A percentile compares a stretch with the other conserved stretches of the same genome.
Conservation (phyloP, 2,113 vertebrate species). For the Axis porcinus region DNA sequence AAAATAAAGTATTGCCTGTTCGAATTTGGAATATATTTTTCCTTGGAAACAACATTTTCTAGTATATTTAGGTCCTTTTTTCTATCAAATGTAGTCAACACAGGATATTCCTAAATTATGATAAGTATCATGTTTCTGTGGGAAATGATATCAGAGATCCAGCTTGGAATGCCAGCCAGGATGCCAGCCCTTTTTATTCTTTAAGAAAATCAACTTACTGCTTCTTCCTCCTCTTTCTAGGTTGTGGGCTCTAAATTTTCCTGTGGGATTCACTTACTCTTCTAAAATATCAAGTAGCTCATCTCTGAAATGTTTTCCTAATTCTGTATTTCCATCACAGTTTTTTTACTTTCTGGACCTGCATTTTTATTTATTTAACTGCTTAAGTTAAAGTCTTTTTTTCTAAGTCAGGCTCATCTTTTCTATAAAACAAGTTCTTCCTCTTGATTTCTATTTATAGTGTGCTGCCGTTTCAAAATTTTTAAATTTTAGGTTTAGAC, state of each 20-base stretch:
- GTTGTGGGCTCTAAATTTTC: background rate
- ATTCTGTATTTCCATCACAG: background rate
- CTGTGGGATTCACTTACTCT: background rate
- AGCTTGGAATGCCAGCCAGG: background rate
- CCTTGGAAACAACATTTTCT: constrained; percentile 15
- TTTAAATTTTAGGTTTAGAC: background rate
- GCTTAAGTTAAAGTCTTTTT: background rate
- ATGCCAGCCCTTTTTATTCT: background rate
- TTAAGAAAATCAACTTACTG: background rate
- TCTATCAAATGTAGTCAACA: background rate
- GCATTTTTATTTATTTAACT: background rate
- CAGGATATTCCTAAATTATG: background rate
- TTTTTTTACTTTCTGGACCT: background rate
- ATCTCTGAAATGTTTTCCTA: background rate
- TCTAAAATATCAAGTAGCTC: background rate
- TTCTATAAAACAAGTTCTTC: background rate
- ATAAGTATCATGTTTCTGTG: background rate
- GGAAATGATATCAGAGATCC: background rate
- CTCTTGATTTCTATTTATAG: background rate
- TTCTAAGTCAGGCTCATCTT: background rate
- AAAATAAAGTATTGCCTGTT: background rate
- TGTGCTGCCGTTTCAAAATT: background rate
- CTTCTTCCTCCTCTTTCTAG: background rate
- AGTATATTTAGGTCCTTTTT: background rate
- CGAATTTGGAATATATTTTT: background rate